Evolutionary conservation across 2,888 invertebrate species (phyloP).

Genomic region (Sialis fuliginosa): DNA sequence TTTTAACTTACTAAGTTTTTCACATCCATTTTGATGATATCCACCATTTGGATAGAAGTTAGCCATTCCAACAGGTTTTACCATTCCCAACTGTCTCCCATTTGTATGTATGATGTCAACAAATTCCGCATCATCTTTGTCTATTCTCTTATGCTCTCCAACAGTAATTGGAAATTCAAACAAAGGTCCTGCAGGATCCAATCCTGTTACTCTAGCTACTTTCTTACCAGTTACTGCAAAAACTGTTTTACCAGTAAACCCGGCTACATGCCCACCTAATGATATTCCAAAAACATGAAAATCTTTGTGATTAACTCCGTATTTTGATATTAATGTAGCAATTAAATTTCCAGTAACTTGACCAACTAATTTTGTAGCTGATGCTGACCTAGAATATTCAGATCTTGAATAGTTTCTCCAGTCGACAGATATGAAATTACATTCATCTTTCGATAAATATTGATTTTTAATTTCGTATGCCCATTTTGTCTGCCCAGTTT

Average conservation of each 20-base stretch:
- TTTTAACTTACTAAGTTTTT: conserved; percentile 10
- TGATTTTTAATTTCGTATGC: conserved; percentile 22
- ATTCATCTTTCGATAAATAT: conserved; percentile 22
- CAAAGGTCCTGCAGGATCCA: conserved; percentile 27
- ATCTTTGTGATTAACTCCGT: conserved; percentile 19
- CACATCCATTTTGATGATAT: conserved; percentile 24
- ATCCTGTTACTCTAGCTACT: conserved; percentile 26
- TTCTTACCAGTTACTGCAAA: conserved; percentile 14
- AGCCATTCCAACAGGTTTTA: conserved; percentile 20
- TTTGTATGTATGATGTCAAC: conserved; percentile 26
- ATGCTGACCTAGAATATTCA: conserved; percentile 20
- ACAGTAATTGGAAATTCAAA: conserved; percentile 13
- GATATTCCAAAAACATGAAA: conserved; percentile 28
- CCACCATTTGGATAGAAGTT: conserved; percentile 28
- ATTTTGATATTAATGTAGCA: conserved; percentile 19
- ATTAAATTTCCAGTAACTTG: conserved; percentile 21
- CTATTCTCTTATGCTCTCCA: conserved; percentile 18
- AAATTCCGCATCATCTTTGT: conserved; percentile 21
- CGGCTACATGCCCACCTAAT: conserved; percentile 24
- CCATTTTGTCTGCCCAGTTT: conserved; percentile 22
- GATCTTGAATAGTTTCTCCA: conserved; percentile 20
- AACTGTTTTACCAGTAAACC: conserved; percentile 17
- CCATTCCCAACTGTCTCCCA: conserved; percentile 23
- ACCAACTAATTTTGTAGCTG: conserved; percentile 26
- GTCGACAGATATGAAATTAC: conserved; percentile 27